Evolutionary conservation across 2,888 invertebrate genomes (phyloP).

Genomic region (Cotesia congregata): DNA sequence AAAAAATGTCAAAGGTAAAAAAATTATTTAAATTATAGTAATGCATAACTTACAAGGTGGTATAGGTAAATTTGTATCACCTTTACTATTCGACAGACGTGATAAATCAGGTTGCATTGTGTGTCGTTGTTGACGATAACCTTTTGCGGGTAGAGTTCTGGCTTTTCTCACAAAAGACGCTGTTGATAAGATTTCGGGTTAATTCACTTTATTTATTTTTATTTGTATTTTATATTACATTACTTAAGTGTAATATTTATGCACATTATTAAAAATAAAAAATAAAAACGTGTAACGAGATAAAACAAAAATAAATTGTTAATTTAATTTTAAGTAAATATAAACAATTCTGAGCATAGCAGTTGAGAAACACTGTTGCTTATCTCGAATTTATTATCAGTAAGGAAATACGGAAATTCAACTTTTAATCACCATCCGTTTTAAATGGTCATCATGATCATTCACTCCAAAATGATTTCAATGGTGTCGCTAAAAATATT

Average conservation of each 20-base stretch:
- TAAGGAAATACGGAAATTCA: slow-evolving; percentile 36
- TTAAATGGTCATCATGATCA: slow-evolving; percentile 9
- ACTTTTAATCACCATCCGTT: slow-evolving; percentile 10
- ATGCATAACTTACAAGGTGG: slow-evolving; percentile 47
- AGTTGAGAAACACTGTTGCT: slow-evolving; percentile 35
- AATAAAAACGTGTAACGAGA: background rate
- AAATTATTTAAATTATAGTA: background rate
- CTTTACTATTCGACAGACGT: slow-evolving; percentile 45
- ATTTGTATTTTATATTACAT: background rate
- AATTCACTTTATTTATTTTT: slow-evolving; percentile 21
- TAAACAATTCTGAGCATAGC: background rate
- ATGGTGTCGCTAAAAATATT: background rate
- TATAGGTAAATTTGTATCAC: slow-evolving; percentile 56
- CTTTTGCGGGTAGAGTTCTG: slow-evolving; percentile 58
- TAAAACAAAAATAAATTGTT: slow-evolving; percentile 10
- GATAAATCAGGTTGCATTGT: slow-evolving; percentile 61
- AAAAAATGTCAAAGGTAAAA: background rate
- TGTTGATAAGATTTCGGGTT: slow-evolving; percentile 47
- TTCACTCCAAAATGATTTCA: slow-evolving; percentile 1
- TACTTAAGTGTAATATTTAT: background rate
- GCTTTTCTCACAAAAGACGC: slow-evolving; percentile 63
- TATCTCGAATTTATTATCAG: slow-evolving; percentile 37
- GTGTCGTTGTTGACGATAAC: slow-evolving; percentile 57
- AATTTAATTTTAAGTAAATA: slow-evolving; percentile 5
- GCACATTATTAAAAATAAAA: background rate